A percentile compares a stretch with the other conserved stretches of the same genome.
Conservation (phyloP, 2,888 invertebrate species). For the Clostera curtula region DNA sequence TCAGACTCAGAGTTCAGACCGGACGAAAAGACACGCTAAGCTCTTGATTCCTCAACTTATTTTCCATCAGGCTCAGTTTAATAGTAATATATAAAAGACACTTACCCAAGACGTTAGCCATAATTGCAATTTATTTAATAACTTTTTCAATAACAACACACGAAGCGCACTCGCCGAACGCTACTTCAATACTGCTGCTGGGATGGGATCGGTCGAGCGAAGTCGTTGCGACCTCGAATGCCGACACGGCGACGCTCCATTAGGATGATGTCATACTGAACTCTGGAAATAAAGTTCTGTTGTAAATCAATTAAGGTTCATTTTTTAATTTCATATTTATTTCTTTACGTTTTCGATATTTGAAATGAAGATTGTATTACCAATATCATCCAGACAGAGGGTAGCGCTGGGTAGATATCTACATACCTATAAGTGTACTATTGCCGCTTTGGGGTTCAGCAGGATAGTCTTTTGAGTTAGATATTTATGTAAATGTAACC, state of each 20-base stretch:
- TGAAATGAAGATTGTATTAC: too few species aligned
- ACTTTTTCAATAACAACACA: slow-evolving; percentile 35
- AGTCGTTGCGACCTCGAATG: slow-evolving; percentile 27
- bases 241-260: slow-evolving; percentile 24
- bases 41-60: too few species aligned
- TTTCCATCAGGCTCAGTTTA: too few species aligned
- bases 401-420: too few species aligned
- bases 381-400: too few species aligned
- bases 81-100: slow-evolving; percentile 17
- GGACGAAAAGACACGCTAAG: too few species aligned
- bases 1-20: too few species aligned
- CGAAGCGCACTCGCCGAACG: slow-evolving; percentile 29
- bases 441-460: not conserved
- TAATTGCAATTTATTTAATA: slow-evolving; percentile 31
- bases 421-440: too few species aligned
- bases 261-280: slow-evolving; percentile 40
- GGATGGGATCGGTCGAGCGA: too few species aligned
- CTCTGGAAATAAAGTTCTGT: slow-evolving; percentile 26
- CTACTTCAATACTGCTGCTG: slow-evolving; percentile 52
- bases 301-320: slow-evolving; percentile 13
- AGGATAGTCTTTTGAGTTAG: slow-evolving; percentile 1
- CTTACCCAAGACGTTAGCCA: slow-evolving; percentile 66
- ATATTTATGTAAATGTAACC: too few species aligned
- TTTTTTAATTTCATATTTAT: slow-evolving; percentile 5
- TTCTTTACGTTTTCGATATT: too few species aligned